Evolutionary conservation across 2,113 vertebrate species (phyloP).

Genomic region (Paracyprichromis sp.): DNA sequence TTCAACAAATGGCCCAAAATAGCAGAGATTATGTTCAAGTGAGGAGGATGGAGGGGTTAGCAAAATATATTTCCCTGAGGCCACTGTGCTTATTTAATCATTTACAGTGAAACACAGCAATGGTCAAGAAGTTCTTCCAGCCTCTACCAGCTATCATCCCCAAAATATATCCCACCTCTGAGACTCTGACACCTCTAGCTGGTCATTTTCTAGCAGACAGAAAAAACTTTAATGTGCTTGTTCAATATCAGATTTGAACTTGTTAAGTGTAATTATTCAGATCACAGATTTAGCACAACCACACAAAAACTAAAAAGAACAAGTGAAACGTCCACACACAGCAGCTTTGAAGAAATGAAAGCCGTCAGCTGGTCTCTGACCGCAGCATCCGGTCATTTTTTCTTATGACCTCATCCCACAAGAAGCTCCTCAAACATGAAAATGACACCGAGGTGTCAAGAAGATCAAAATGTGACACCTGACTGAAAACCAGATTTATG

Average conservation of each 20-base stretch:
- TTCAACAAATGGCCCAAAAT: not conserved
- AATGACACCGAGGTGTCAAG: not conserved
- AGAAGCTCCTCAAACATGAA: not conserved
- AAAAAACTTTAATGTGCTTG: not conserved
- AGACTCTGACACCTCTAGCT: not conserved
- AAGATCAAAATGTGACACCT: not conserved
- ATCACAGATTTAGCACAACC: not conserved
- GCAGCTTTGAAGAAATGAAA: not conserved
- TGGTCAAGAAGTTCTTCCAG: not conserved
- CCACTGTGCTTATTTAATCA: not conserved
- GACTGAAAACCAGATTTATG: not conserved
- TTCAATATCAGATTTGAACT: not conserved
- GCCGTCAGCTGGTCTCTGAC: not conserved
- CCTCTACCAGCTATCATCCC: not conserved
- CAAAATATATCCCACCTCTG: not conserved
- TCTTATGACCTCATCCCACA: not conserved
- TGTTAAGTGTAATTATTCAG: not conserved
- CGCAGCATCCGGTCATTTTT: not conserved
- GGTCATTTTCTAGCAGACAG: not conserved
- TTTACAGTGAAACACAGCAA: not conserved
- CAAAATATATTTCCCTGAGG: not conserved
- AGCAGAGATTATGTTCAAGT: not conserved
- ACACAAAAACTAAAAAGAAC: not conserved
- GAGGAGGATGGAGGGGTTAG: not conserved
- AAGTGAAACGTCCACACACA: not conserved